Conservation (phyloP, 2,113 vertebrate species). For the Alethe castanea region DNA sequence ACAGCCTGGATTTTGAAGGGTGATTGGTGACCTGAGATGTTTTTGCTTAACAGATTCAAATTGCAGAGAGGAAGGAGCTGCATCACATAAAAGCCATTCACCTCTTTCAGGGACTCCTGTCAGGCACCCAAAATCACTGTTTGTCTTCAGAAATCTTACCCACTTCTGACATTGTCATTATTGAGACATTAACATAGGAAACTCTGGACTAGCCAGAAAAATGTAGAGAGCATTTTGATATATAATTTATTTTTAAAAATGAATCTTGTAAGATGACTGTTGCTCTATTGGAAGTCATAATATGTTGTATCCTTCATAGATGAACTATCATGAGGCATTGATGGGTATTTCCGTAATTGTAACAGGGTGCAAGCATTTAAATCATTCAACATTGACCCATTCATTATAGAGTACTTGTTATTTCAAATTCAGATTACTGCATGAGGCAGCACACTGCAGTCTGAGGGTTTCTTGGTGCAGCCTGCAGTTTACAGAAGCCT, state of each 20-base stretch:
- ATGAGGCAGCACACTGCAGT: neutral
- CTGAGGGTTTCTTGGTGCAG: neutral
- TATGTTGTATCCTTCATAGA: neutral
- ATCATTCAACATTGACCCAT: neutral
- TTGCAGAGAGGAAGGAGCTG: neutral
- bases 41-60: conserved; percentile 3
- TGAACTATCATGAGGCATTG: neutral
- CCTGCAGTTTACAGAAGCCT: neutral
- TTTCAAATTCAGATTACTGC: neutral
- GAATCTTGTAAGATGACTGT: neutral
- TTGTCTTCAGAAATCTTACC: neutral
- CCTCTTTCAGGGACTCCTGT: neutral
- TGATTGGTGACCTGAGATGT: neutral
- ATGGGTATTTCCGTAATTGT: neutral
- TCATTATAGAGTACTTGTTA: neutral
- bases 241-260: neutral
- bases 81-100: neutral
- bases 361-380: neutral
- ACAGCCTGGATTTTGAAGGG: conserved; percentile 3
- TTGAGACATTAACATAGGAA: neutral
- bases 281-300: neutral
- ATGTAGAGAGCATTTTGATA: neutral
- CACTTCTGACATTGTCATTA: neutral
- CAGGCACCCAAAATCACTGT: neutral
- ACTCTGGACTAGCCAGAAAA: neutral